Conservation (phyloP, 2,113 vertebrate genomes). For the Cercocebus atys region DNA sequence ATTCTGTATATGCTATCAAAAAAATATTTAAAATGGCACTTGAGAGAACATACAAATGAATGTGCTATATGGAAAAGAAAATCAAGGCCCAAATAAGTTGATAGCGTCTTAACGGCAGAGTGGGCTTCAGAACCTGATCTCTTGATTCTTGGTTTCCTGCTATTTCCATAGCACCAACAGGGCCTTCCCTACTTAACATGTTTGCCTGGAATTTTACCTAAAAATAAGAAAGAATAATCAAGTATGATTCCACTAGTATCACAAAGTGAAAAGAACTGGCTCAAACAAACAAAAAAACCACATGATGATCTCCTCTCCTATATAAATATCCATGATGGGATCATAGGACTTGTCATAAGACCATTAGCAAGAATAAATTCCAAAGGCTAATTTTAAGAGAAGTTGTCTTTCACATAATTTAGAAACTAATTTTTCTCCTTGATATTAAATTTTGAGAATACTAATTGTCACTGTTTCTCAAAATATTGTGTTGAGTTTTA, state of each 20-base stretch:
- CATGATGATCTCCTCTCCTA: conserved; percentile 16
- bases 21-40: not conserved
- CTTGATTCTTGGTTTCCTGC: not conserved
- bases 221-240: not conserved
- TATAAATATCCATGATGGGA: not conserved
- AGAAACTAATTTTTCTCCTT: conserved; percentile 17
- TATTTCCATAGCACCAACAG: not conserved
- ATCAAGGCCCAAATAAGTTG: not conserved
- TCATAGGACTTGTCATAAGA: conserved; percentile 7
- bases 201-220: not conserved
- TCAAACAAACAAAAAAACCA: conserved; percentile 1
- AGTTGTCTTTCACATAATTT: not conserved
- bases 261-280: not conserved
- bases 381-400: conserved; percentile 28
- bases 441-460: conserved; percentile 26
- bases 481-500: not conserved
- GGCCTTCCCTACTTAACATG: not conserved
- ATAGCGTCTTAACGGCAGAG: not conserved
- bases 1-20: not conserved
- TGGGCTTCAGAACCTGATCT: not conserved
- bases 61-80: not conserved
- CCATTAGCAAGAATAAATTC: conserved; percentile 36
- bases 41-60: not conserved
- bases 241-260: not conserved
- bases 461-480: not conserved